Percentiles rank a stretch among this genome's conserved stretches.
Evolutionary conservation across 64 coral and sea anemone species (phyloP).

Genomic region (Orbicella faveolata): DNA sequence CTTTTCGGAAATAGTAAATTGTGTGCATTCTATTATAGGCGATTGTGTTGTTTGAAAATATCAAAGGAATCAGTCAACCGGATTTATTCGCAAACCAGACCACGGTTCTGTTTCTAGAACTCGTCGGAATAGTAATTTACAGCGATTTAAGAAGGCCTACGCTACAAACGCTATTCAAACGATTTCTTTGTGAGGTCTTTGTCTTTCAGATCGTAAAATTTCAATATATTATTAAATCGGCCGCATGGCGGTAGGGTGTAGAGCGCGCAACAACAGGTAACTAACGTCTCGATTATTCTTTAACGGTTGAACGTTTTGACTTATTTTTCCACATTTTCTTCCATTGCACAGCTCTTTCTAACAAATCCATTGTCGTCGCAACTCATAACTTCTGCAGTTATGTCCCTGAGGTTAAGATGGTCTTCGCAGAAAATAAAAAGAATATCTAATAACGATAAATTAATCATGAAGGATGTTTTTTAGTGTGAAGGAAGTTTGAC

Average conservation of each 20-base stretch:
- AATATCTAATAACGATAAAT: constrained; percentile 37
- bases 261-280: not conserved
- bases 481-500: constrained; percentile 23
- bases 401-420: not conserved
- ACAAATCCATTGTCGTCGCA: not conserved
- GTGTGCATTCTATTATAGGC: not conserved
- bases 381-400: constrained; percentile 19
- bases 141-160: constrained; percentile 16
- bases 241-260: constrained; percentile 37
- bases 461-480: constrained; percentile 43
- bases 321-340: not conserved
- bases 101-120: not conserved
- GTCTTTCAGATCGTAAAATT: constrained; percentile 37
- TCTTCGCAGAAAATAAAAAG: constrained; percentile 33
- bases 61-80: constrained; percentile 12
- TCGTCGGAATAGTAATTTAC: constrained; percentile 1
- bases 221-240: constrained; percentile 59
- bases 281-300: not conserved
- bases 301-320: not conserved
- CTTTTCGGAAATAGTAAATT: constrained; percentile 28
- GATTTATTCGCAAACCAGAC: constrained; percentile 13
- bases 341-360: not conserved
- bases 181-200: constrained; percentile 12
- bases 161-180: constrained; percentile 4
- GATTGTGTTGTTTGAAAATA: not conserved